phyloP scores from a whole-genome alignment of 2,888 invertebrate genomes.

The Epinotia ramella region DNA sequence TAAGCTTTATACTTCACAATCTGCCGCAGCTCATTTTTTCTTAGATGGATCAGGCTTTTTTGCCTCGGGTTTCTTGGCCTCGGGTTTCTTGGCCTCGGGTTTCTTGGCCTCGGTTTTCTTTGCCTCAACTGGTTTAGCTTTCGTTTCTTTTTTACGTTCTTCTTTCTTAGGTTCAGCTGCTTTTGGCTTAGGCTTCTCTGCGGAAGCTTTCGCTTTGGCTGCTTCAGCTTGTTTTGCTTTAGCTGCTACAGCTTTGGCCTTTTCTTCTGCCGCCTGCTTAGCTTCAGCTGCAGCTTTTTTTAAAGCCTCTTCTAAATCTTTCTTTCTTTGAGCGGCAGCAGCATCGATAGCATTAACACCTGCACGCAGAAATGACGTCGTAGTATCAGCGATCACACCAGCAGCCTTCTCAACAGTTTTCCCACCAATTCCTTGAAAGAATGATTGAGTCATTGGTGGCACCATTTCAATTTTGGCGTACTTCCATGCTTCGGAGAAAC shows the following conservation, averaged over 20 bases:
- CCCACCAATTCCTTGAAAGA: constrained; percentile 64
- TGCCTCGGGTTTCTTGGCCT: constrained; percentile 37
- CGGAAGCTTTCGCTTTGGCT: constrained; percentile 47
- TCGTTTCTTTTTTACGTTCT: constrained; percentile 48
- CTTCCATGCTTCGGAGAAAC: constrained; percentile 63
- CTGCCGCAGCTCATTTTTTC: constrained; percentile 48
- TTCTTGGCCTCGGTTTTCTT: constrained; percentile 22
- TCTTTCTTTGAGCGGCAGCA: constrained; percentile 55
- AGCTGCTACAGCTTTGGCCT: constrained; percentile 46
- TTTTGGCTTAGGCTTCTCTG: constrained; percentile 37
- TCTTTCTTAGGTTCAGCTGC: constrained; percentile 47
- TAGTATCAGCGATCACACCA: constrained; percentile 52
- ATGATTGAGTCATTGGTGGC: constrained; percentile 66
- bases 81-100: constrained; percentile 42
- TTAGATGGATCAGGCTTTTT: constrained; percentile 45
- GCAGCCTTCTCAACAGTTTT: constrained; percentile 60
- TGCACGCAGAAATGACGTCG: constrained; percentile 56
- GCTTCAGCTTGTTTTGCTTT: constrained; percentile 49
- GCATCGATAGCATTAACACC: constrained; percentile 62
- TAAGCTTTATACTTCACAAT: neutral
- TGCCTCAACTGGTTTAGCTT: constrained; percentile 44
- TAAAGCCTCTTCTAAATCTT: constrained; percentile 58
- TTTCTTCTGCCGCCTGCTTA: constrained; percentile 53
- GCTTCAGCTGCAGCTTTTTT: constrained; percentile 50
- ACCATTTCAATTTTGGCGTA: constrained; percentile 75